These are phyloP conservation scores for Sphenopsis melanotis DNA, from an alignment of 2,797 vertebrate species.

Conservation along the genomic window DNA sequence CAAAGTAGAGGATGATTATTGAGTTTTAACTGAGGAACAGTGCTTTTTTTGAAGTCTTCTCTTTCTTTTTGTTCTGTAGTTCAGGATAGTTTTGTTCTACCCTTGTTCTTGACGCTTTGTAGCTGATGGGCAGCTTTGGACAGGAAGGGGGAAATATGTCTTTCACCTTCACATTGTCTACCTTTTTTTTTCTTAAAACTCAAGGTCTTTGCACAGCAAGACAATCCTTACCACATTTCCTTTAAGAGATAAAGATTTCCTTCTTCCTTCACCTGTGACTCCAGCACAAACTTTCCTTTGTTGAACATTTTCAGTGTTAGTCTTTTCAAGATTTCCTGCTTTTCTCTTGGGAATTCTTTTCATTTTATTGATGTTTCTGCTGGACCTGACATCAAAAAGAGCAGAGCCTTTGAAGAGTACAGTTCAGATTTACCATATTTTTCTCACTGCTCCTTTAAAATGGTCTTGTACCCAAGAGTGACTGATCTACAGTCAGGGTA, in stretches of 20 bases:
- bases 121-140: not conserved
- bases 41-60: not conserved
- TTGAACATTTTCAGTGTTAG: not conserved
- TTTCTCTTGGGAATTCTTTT: slow-evolving; percentile 42
- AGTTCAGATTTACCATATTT: not conserved
- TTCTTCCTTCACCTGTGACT: slow-evolving; percentile 52
- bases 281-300: slow-evolving; percentile 24
- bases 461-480: not conserved
- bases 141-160: not conserved
- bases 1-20: not conserved
- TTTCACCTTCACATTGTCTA: not conserved
- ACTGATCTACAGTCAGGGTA: not conserved
- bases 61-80: not conserved
- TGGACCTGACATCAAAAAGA: slow-evolving; percentile 11
- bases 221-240: not conserved
- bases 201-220: slow-evolving; percentile 7
- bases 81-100: not conserved
- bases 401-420: not conserved
- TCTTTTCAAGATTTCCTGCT: slow-evolving; percentile 40
- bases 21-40: not conserved
- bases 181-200: not conserved
- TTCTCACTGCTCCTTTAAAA: not conserved
- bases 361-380: slow-evolving; percentile 27
- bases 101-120: not conserved
- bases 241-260: slow-evolving; percentile 36